phyloP scores from a whole-genome alignment of 2,797 vertebrate species.

The Sebastes melanostomus region DNA sequence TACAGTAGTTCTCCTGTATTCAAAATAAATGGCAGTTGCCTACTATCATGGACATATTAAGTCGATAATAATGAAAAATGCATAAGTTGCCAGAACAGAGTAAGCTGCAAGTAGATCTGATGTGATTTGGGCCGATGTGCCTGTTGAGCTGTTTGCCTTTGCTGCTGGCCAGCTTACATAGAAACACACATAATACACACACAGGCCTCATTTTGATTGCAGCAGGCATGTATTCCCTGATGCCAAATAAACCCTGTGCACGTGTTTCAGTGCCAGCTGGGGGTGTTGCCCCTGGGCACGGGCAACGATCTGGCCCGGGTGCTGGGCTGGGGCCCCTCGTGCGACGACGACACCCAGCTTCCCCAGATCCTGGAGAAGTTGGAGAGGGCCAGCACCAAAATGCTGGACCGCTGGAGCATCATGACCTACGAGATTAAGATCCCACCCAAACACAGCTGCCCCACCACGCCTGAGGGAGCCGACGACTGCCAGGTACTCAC shows the following conservation, averaged over 20 bases:
- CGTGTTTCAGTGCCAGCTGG: constrained; percentile 91
- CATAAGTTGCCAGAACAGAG: background rate
- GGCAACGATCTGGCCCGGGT: constrained; percentile 97
- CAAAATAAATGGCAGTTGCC: background rate
- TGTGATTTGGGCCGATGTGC: background rate
- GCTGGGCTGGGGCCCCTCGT: constrained; percentile 96
- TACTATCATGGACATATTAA: background rate
- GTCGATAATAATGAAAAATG: background rate
- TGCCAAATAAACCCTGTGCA: background rate
- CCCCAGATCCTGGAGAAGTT: constrained; percentile 98
- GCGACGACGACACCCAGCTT: constrained; percentile 96
- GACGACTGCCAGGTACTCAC: constrained; percentile 90
- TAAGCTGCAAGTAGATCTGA: background rate
- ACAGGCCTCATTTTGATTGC: background rate
- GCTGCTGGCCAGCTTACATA: constrained; percentile 75
- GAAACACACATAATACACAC: background rate
- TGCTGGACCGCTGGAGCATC: constrained; percentile 99
- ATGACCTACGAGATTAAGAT: constrained; percentile 99
- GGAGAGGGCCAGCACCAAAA: constrained; percentile 98
- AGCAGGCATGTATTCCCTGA: background rate
- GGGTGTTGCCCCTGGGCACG: constrained; percentile 94
- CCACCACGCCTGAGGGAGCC: constrained; percentile 87
- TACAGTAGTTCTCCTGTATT: background rate
- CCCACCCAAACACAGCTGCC: constrained; percentile 90
- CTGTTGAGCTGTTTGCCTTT: constrained; percentile 12